Evolutionary conservation across 2,797 vertebrate genomes (phyloP).

Genomic region (Sebastes hopkinsi): DNA sequence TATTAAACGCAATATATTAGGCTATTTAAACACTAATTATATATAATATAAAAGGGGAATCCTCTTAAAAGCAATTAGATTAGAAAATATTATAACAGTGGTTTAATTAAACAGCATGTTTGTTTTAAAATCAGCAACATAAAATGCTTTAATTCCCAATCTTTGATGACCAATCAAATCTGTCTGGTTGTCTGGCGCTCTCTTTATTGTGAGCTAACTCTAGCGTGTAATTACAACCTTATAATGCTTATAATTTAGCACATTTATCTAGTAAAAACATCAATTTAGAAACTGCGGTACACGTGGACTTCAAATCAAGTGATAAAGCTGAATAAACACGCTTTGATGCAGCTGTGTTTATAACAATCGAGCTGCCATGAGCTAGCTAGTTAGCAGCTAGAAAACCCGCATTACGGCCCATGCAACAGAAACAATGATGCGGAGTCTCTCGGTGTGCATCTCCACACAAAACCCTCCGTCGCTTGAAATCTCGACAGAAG

Average conservation of each 20-base stretch:
- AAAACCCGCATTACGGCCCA: constrained; percentile 80
- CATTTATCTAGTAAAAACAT: neutral
- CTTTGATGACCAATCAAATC: constrained; percentile 80
- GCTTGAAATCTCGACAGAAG: constrained; percentile 53
- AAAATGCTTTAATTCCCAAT: constrained; percentile 52
- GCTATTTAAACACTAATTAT: neutral
- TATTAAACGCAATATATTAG: neutral
- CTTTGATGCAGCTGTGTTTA: constrained; percentile 57
- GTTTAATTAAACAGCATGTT: neutral
- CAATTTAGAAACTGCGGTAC: neutral
- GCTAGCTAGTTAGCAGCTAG: constrained; percentile 62
- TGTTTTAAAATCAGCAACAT: constrained; percentile 9
- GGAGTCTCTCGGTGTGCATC: constrained; percentile 64
- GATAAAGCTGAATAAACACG: constrained; percentile 8
- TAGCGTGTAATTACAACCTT: constrained; percentile 49
- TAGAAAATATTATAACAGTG: accelerated
- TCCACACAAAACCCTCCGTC: constrained; percentile 44
- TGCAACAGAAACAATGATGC: constrained; percentile 86
- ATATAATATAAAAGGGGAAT: too few relatives aligned
- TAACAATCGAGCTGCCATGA: constrained; percentile 74
- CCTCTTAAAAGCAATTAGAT: accelerated
- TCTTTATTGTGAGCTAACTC: constrained; percentile 75
- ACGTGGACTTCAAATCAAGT: neutral
- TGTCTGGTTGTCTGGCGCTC: constrained; percentile 72
- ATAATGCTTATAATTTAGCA: constrained; percentile 4